These are phyloP conservation scores for Cosmia pyralina DNA, from an alignment of 2,888 invertebrate species.

Conservation along the genomic window DNA sequence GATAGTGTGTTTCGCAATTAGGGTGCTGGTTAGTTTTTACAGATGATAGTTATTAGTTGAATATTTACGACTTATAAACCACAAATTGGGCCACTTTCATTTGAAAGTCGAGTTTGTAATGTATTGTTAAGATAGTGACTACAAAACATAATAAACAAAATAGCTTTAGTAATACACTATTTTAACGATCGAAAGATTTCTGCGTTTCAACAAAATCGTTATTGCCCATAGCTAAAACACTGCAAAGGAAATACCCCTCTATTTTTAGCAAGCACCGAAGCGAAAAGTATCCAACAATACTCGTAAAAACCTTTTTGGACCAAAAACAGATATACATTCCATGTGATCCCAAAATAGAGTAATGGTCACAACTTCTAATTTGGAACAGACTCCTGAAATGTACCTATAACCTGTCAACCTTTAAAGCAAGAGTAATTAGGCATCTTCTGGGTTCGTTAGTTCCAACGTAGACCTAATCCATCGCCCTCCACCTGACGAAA, in stretches of 20 bases:
- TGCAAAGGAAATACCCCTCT: constrained; percentile 3
- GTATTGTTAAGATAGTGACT: not conserved
- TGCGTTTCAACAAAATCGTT: constrained; percentile 13
- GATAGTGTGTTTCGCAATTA: too few relatives aligned
- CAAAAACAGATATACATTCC: constrained; percentile 27
- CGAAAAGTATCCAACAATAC: constrained; percentile 24
- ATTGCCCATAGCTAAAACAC: constrained; percentile 13
- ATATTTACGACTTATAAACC: not conserved
- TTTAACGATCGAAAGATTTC: not conserved
- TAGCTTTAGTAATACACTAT: not conserved
- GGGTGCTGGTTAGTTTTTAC: not conserved
- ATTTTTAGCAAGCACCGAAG: constrained; percentile 14
- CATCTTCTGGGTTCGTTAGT: not conserved
- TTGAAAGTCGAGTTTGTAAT: not conserved
- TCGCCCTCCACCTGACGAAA: not conserved
- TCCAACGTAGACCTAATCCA: not conserved
- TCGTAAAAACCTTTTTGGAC: constrained; percentile 31
- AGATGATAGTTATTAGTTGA: not conserved
- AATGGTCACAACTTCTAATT: constrained; percentile 13
- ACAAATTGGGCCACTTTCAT: not conserved
- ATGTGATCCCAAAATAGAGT: constrained; percentile 23
- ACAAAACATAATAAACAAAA: not conserved
- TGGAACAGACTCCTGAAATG: constrained; percentile 10
- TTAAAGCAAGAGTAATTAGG: not conserved
- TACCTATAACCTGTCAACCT: not conserved